Percentiles rank a stretch among this genome's conserved stretches.
Evolutionary conservation across 1,140 invertebrate genomes (phyloP).

Genomic region (Brachionus sp.): DNA sequence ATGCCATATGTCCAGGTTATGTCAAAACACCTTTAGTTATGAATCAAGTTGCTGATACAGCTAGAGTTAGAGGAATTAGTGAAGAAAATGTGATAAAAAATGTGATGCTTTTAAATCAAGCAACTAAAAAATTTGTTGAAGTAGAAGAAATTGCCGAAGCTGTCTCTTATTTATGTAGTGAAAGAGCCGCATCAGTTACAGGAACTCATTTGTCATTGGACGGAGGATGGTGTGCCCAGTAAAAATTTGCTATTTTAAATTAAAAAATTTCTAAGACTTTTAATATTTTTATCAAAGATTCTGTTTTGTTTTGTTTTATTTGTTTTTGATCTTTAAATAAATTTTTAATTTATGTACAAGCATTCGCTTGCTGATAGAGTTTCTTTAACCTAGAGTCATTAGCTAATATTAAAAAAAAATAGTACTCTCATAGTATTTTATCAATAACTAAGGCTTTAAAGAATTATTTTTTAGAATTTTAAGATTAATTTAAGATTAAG

Average conservation of each 20-base stretch:
- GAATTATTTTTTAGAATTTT: no score
- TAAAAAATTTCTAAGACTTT: not conserved
- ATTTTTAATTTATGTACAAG: no score
- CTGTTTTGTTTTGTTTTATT: no score
- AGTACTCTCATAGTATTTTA: no score
- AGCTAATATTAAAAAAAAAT: no score
- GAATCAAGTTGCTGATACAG: constrained; percentile 49
- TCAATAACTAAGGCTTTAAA: no score
- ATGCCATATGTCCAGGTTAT: constrained; percentile 57
- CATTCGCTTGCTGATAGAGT: no score
- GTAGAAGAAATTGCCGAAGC: constrained; percentile 14
- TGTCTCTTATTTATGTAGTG: constrained; percentile 47
- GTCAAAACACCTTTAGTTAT: constrained; percentile 54
- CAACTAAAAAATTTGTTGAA: constrained; percentile 44
- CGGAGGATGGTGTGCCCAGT: constrained; percentile 49
- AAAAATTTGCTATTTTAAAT: not conserved
- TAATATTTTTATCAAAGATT: not conserved
- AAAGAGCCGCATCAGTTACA: constrained; percentile 48
- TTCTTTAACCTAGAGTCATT: no score
- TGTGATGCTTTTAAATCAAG: constrained; percentile 40
- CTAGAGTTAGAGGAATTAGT: constrained; percentile 48
- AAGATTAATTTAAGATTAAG: no score
- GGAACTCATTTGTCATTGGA: constrained; percentile 49
- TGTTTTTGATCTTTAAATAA: no score
- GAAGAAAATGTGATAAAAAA: constrained; percentile 34